Percentiles rank a stretch among this genome's conserved stretches.
phyloP scores from a whole-genome alignment of 2,888 invertebrate genomes.

The Acanthosepion esculentum region DNA sequence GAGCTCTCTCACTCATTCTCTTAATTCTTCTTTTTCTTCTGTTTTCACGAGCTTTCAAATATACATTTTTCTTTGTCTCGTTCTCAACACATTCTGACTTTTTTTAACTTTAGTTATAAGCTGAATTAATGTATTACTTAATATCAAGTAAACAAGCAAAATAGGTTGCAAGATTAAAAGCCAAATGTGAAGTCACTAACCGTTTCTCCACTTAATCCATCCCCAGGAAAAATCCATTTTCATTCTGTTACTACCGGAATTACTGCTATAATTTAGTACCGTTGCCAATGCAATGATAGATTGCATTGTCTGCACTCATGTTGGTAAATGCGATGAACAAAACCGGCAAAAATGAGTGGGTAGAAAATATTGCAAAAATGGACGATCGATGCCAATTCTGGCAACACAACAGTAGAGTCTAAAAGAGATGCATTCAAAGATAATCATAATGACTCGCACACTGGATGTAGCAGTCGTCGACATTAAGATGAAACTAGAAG shows the following conservation, averaged over 20 bases:
- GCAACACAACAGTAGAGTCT: not conserved
- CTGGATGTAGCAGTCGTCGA: not conserved
- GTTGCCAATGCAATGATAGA: not conserved
- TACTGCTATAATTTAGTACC: not conserved
- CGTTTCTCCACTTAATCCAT: not conserved
- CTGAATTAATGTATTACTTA: too few species aligned
- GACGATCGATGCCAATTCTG: not conserved
- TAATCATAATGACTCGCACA: not conserved
- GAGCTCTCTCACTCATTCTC: too few species aligned
- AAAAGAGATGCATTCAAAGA: not conserved
- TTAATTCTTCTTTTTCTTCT: too few species aligned
- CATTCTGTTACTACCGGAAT: not conserved
- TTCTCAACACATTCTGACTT: too few species aligned
- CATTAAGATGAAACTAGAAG: not conserved
- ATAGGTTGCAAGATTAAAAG: not conserved
- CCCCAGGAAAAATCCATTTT: not conserved
- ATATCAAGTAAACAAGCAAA: too few species aligned
- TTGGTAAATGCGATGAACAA: not conserved
- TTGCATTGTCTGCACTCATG: not conserved
- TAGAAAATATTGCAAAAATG: not conserved
- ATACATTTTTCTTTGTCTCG: too few species aligned
- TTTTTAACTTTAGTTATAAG: too few species aligned
- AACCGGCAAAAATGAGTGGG: not conserved
- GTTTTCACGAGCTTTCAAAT: too few species aligned
- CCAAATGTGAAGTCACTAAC: not conserved